A percentile compares a stretch with the other conserved stretches of the same genome.
These are phyloP conservation scores for Phoebastria nigripes DNA, from an alignment of 2,797 vertebrate genomes.

Conservation along the genomic window DNA sequence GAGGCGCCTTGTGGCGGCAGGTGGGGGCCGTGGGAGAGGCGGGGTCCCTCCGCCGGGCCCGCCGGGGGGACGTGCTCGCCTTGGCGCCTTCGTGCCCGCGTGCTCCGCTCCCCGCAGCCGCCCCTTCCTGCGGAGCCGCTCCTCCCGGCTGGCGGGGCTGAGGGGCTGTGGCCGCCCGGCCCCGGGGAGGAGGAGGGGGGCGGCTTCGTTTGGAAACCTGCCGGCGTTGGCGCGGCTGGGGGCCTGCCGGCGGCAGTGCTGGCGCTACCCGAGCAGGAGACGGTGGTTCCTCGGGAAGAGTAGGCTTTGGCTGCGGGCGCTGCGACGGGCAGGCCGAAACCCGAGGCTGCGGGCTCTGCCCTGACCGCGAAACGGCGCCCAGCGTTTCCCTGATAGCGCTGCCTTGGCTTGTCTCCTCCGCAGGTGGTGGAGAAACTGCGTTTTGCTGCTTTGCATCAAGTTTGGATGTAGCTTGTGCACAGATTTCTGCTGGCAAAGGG, in stretches of 20 bases:
- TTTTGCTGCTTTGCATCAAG: rapidly evolving
- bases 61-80: background rate
- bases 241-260: background rate
- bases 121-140: too few relatives aligned
- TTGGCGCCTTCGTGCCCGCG: background rate
- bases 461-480: background rate
- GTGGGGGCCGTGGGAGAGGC: background rate
- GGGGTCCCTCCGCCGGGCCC: too few relatives aligned
- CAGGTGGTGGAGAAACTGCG: rapidly evolving
- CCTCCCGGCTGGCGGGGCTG: background rate
- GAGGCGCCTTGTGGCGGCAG: background rate
- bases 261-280: background rate
- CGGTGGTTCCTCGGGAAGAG: background rate
- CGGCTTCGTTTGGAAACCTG: background rate
- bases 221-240: background rate
- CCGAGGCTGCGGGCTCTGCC: background rate
- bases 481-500: background rate
- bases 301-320: background rate
- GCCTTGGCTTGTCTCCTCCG: background rate
- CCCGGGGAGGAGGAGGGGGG: background rate
- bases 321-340: background rate
- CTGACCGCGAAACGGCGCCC: background rate
- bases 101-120: background rate
- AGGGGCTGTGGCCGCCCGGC: background rate
- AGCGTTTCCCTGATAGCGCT: rapidly evolving